Percentiles rank a stretch among this genome's conserved stretches.
These are phyloP conservation scores for Apamea anceps DNA, from an alignment of 2,888 invertebrate genomes.

Conservation along the genomic window DNA sequence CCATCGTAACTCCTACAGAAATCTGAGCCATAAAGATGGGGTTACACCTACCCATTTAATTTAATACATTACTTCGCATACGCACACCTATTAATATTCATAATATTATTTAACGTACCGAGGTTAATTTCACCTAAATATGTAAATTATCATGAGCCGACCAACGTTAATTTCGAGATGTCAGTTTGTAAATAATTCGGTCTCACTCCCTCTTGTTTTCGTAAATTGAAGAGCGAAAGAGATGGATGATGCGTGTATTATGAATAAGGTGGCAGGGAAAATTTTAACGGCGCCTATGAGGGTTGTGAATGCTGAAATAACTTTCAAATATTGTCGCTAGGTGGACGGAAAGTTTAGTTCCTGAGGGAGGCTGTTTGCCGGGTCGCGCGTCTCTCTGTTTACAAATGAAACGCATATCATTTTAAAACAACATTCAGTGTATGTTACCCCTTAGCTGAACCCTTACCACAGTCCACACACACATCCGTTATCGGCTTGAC, in stretches of 20 bases:
- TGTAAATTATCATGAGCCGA: constrained; percentile 91
- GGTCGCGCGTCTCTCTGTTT: constrained; percentile 86
- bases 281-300: constrained; percentile 91
- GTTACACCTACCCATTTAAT: constrained; percentile 79
- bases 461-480: constrained; percentile 61
- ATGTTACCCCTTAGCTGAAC: constrained; percentile 68
- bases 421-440: constrained; percentile 81
- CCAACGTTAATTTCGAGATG: constrained; percentile 89
- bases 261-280: constrained; percentile 89
- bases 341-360: constrained; percentile 89
- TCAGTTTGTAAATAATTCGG: constrained; percentile 87
- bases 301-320: constrained; percentile 90
- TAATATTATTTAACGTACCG: constrained; percentile 90
- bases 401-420: constrained; percentile 89
- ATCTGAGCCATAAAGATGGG: constrained; percentile 84
- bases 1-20: constrained; percentile 64
- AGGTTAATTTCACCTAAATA: constrained; percentile 91
- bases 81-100: constrained; percentile 89
- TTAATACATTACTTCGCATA: constrained; percentile 80
- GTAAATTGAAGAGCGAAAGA: constrained; percentile 69
- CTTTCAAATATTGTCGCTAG: constrained; percentile 91
- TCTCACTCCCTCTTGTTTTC: constrained; percentile 71
- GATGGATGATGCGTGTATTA: constrained; percentile 83
- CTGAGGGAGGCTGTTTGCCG: constrained; percentile 87
- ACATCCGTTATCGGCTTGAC: neutral